Evolutionary conservation across 2,888 invertebrate genomes (phyloP), one percentile per base, ranked within the genome.

Genomic region (Apocheima hispidaria): DNA sequence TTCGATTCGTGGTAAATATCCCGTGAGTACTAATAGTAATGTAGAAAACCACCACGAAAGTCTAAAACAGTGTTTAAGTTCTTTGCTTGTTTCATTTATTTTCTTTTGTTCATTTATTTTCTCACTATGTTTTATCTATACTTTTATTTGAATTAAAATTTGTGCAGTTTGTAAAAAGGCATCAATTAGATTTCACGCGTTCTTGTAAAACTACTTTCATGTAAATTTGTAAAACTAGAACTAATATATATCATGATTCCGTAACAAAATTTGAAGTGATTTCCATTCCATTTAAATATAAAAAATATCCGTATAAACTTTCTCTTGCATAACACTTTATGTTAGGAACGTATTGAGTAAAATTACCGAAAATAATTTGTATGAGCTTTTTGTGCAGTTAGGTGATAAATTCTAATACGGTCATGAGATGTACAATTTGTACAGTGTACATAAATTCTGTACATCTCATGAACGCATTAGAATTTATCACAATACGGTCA

Each of bases 331-430:
- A n/a, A 20, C 38, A 40, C 10, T 23, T 40, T 23, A 49, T 38
- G 35, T 16, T 6, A 21, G 40, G 40, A 30, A 40, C 38, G 16
- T 56, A 46, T 55, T 36, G 46, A 33, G 30, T 48, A 33, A 55
- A 55, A 55, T 23, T 18, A 35, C 50, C 43, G 57, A 50, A 50
- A 16, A 49, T 35, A 57, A 50, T 43, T 40, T 18, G 21, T 49
- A 35, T 56, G 49, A 41, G 50, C 43, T 35, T 12, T 44, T 57
- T 28, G 12, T 40, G 16, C 20, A 26, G 16, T 20, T 6, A 18
- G 18, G 38, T 20, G 28, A 20, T 51, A 18, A 18, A 50, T 36
- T 50, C 21, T 33, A 20, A 16, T 46, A 18, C 16, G 46, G 46
- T 18, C 18, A 4, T 30, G 28, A 12, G n/a, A n/a, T n/a, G n/a